phyloP scores from a whole-genome alignment of 2,888 invertebrate species.

The Tubulanus polymorphus region DNA sequence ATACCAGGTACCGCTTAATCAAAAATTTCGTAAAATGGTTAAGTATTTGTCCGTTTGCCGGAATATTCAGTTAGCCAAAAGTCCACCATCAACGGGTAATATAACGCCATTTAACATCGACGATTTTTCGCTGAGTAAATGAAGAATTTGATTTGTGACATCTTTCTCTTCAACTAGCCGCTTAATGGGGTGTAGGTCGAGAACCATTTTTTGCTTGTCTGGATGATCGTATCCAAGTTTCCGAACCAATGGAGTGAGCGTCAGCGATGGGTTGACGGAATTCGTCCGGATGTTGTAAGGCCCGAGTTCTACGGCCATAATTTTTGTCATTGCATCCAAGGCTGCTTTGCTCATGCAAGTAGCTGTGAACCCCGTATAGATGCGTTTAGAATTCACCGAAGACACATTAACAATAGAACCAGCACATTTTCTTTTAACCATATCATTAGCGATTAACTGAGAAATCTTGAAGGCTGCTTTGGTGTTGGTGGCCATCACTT shows the following conservation, averaged over 20 bases:
- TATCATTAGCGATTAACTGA: conserved; percentile 67
- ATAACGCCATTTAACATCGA: conserved; percentile 74
- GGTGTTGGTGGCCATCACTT: too few species aligned
- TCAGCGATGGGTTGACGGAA: conserved; percentile 89
- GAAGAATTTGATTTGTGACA: conserved; percentile 74
- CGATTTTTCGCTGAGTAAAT: conserved; percentile 73
- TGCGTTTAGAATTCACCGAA: conserved; percentile 64
- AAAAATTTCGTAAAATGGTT: too few species aligned
- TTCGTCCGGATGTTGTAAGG: conserved; percentile 76
- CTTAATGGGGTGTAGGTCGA: too few species aligned
- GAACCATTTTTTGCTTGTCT: conserved; percentile 68
- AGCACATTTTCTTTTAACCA: conserved; percentile 65
- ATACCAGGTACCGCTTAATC: too few species aligned
- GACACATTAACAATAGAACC: conserved; percentile 84
- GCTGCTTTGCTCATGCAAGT: conserved; percentile 82
- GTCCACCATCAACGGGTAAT: conserved; percentile 31
- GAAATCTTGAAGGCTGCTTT: conserved; percentile 76
- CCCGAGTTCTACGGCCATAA: conserved; percentile 79
- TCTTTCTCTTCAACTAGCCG: too few species aligned
- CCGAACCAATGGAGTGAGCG: conserved; percentile 85
- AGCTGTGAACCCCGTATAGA: conserved; percentile 68
- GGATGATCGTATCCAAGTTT: conserved; percentile 71
- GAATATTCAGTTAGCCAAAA: too few species aligned
- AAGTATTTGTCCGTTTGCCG: too few species aligned
- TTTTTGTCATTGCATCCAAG: conserved; percentile 73